Base-by-base conservation (phyloP, 2,797 vertebrate species). In the Bovichtus variegatus region DNA sequence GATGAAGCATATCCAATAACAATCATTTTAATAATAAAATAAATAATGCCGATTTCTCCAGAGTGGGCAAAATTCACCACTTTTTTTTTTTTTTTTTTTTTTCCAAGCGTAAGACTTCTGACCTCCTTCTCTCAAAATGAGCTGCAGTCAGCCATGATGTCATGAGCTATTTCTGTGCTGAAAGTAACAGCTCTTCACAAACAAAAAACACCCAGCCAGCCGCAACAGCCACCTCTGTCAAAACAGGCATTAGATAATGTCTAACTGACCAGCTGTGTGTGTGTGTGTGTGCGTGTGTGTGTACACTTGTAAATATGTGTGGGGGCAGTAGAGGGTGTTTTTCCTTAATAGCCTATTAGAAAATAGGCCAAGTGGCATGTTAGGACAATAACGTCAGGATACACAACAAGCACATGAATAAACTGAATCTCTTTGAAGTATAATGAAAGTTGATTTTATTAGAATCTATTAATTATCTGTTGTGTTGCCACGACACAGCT, bases 241-340 rank as follows among this genome's bases (percentile, higher is more conserved):
- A 82, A 84, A 87, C 83, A 89, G 62, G 38, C 41, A 68, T 78
- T 80, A 81, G 84, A 78, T 85, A 51, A 90, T 58, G 85, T 89
- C 71, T 83, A 54, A 70, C 55, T 71, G 59, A 73, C 15, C 36
- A 46, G 51, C 60, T 69, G 71, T 51, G 64, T 53, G 60, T 49
- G 49, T 71, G 11, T 41, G n/a, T 66, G 41, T 59, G 31, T 50
- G 64, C 53, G 60, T 49, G 49, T 73, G 13, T 41, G n/a, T 66
- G 41, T 59, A 23, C 31, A 31, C 58, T 12, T 60, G 23, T 43
- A 27, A 43, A 43, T 23, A 16, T 31, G 10, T 51, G 57, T 57
- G 25, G 54, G 49, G 27, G 46, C 15, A 49, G 12, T 36, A 46
- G 55, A 57, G 55, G 58, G 47, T 64, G 65, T n/a, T 70, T 74